phyloP scores from a whole-genome alignment of 2,888 invertebrate genomes.

The Fissipunctia ypsillon region DNA sequence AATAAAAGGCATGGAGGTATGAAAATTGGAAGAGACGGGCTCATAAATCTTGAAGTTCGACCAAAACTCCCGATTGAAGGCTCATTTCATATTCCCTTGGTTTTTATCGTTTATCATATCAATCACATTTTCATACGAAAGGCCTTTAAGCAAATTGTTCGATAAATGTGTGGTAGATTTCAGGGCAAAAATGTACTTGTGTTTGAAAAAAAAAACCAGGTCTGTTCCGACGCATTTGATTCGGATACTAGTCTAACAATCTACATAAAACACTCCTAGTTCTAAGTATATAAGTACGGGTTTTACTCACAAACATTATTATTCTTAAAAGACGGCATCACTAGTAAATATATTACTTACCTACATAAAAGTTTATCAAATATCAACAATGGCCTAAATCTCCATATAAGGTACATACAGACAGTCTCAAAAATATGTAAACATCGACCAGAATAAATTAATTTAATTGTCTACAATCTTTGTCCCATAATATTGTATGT shows the following conservation, averaged over 20 bases:
- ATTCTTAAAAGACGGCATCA: neutral
- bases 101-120: slow-evolving; percentile 67
- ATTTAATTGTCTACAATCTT: neutral
- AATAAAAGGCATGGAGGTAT: slow-evolving; percentile 54
- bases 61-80: slow-evolving; percentile 67
- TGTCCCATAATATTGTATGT: neutral
- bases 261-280: neutral
- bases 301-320: neutral
- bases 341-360: neutral
- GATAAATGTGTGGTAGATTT: slow-evolving; percentile 9
- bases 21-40: slow-evolving; percentile 63
- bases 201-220: neutral
- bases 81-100: slow-evolving; percentile 74
- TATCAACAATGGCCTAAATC: neutral
- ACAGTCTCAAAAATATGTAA: neutral
- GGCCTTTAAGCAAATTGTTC: slow-evolving; percentile 15
- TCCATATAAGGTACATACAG: neutral
- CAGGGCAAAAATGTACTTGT: neutral
- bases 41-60: slow-evolving; percentile 66
- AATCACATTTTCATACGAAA: slow-evolving; percentile 41
- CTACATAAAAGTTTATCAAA: neutral
- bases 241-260: neutral
- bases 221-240: neutral
- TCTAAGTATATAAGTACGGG: too few species aligned
- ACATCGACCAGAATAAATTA: neutral